These are phyloP conservation scores for Clarias fuscus DNA, from an alignment of 2,797 vertebrate species.

Conservation along the genomic window DNA sequence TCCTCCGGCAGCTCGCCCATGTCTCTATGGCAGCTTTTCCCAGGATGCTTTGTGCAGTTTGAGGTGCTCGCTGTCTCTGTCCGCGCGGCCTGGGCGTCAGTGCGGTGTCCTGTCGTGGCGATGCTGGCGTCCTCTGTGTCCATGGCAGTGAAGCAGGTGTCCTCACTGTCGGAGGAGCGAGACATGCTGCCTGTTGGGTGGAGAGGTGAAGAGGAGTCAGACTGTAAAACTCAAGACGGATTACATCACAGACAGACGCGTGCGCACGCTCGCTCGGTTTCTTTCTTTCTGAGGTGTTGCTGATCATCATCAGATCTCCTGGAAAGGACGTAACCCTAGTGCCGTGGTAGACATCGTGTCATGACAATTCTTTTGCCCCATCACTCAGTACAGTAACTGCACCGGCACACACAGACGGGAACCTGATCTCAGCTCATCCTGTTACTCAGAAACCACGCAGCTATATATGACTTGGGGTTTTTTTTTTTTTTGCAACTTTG, in stretches of 20 bases:
- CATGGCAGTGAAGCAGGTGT: constrained; percentile 36
- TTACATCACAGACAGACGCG: background rate
- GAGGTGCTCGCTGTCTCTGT: background rate
- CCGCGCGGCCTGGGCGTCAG: background rate
- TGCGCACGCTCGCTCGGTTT: too few species aligned
- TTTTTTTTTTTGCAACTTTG: too few species aligned
- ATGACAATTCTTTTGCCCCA: background rate
- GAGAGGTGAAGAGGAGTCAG: background rate
- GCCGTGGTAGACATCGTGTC: background rate
- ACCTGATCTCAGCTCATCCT: background rate
- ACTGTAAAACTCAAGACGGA: background rate
- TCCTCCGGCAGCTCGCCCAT: constrained; percentile 96
- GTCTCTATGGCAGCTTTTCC: constrained; percentile 55
- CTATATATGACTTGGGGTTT: too few species aligned
- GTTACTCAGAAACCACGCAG: background rate
- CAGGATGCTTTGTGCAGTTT: background rate
- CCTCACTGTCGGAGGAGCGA: constrained; percentile 32
- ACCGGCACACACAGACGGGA: background rate
- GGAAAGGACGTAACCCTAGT: too few species aligned
- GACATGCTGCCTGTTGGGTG: constrained; percentile 37
- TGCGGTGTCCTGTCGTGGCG: background rate
- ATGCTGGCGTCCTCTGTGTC: constrained; percentile 19
- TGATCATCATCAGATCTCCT: too few species aligned
- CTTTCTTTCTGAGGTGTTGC: too few species aligned
- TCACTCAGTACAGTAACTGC: background rate